Percentiles rank a stretch among this genome's conserved stretches.
phyloP scores from a whole-genome alignment of 2,888 invertebrate species.

The Synanthedon vespiformis region DNA sequence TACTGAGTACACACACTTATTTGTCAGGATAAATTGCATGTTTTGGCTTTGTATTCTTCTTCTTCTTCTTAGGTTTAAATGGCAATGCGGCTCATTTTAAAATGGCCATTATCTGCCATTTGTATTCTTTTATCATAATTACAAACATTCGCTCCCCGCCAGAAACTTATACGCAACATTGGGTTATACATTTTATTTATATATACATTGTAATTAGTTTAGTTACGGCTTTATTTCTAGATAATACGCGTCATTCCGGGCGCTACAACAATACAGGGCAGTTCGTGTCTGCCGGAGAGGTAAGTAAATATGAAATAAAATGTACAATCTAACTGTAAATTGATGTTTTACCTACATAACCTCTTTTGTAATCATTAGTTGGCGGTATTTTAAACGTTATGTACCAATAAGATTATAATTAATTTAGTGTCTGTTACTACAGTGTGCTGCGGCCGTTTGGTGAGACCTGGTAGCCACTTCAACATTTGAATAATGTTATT shows the following conservation, averaged over 20 bases:
- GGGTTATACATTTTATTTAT: too few species aligned
- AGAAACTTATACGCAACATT: too few species aligned
- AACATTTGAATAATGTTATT: conserved; percentile 36
- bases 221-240: not conserved
- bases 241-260: conserved; percentile 37
- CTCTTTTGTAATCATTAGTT: too few species aligned
- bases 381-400: too few species aligned
- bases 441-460: conserved; percentile 33
- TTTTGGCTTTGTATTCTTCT: too few species aligned
- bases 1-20: too few species aligned
- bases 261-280: conserved; percentile 38
- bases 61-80: too few species aligned
- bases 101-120: too few species aligned
- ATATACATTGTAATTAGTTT: not conserved
- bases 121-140: too few species aligned
- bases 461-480: conserved; percentile 37
- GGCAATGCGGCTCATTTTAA: too few species aligned
- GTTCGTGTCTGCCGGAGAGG: conserved; percentile 36
- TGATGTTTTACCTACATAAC: not conserved
- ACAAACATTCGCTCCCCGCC: too few species aligned
- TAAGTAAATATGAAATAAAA: conserved; percentile 10
- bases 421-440: conserved; percentile 30
- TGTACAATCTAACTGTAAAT: not conserved
- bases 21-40: too few species aligned
- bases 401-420: not conserved